A percentile compares a stretch with the other conserved stretches of the same genome.
These are phyloP conservation scores for Gymnopithys bicolor DNA, from an alignment of 2,797 vertebrate genomes.

Conservation along the genomic window DNA sequence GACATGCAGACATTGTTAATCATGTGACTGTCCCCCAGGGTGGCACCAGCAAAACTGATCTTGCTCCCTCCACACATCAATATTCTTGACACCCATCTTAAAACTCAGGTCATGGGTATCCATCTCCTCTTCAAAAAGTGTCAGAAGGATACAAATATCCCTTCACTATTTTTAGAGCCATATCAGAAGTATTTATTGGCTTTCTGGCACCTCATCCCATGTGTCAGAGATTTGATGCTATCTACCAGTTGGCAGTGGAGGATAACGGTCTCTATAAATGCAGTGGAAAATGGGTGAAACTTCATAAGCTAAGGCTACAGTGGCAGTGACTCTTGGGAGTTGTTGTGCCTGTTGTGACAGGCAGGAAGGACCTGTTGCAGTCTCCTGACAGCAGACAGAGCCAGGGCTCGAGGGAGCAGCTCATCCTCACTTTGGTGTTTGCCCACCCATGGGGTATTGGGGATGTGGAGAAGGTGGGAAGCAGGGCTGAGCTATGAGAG, in stretches of 20 bases:
- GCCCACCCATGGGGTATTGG: not conserved
- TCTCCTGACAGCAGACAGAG: not conserved
- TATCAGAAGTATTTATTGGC: slow-evolving; percentile 76
- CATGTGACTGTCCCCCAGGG: slow-evolving; percentile 38
- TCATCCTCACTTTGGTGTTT: not conserved
- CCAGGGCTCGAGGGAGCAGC: accelerated
- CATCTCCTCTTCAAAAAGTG: slow-evolving; percentile 73
- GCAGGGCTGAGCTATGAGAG: not conserved
- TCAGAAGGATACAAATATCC: slow-evolving; percentile 71
- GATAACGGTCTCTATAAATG: not conserved
- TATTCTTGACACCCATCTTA: slow-evolving; percentile 79
- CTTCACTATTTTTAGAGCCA: slow-evolving; percentile 78
- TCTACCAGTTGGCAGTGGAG: not conserved
- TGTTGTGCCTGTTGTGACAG: not conserved
- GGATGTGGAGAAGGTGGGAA: not conserved
- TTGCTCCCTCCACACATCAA: slow-evolving; percentile 69
- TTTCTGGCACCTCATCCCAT: slow-evolving; percentile 71
- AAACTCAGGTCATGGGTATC: slow-evolving; percentile 78
- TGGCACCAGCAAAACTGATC: slow-evolving; percentile 61
- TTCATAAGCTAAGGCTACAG: not conserved
- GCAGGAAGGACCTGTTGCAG: accelerated
- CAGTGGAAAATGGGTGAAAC: not conserved
- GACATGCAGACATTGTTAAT: slow-evolving; percentile 56
- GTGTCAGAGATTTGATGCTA: slow-evolving; percentile 64
- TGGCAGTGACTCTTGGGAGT: not conserved